A percentile compares a stretch with the other conserved stretches of the same genome.
Conservation (phyloP, 2,797 vertebrate species). For the Columba guinea region DNA sequence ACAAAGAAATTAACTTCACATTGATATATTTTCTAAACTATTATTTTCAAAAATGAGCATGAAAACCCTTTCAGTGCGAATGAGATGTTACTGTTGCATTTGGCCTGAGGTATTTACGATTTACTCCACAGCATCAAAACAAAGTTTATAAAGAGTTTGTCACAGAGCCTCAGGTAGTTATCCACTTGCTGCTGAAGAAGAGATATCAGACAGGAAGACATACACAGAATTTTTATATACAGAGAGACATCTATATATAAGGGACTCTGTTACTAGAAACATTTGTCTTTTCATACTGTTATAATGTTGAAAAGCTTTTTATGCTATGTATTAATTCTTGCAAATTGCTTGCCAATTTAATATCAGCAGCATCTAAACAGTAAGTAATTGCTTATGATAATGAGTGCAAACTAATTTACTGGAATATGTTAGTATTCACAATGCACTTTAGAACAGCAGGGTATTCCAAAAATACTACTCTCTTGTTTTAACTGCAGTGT, state of each 20-base stretch:
- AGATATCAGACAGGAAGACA: neutral
- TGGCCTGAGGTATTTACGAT: conserved; percentile 19
- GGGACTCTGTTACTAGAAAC: conserved; percentile 33
- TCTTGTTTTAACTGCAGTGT: conserved; percentile 74
- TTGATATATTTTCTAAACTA: neutral
- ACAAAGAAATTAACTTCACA: conserved; percentile 12
- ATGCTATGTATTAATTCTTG: conserved; percentile 78
- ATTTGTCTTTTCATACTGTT: conserved; percentile 57
- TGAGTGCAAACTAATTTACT: conserved; percentile 83
- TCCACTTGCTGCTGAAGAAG: neutral
- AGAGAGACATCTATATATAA: neutral
- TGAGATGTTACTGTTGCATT: neutral
- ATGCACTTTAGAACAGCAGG: conserved; percentile 76
- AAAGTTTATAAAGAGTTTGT: conserved; percentile 26
- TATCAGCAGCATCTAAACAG: conserved; percentile 80
- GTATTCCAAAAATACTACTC: conserved; percentile 76
- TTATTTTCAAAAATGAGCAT: conserved; percentile 50
- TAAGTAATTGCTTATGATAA: conserved; percentile 87
- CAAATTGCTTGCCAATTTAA: conserved; percentile 82
- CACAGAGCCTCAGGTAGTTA: neutral
- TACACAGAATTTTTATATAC: neutral
- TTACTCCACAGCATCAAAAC: conserved; percentile 14
- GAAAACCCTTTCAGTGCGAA: neutral
- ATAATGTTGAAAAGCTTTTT: conserved; percentile 64
- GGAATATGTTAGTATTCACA: conserved; percentile 83